phyloP scores from a whole-genome alignment of 35 echinoderm and acorn worm species.

The Lytechinus variegatus region DNA sequence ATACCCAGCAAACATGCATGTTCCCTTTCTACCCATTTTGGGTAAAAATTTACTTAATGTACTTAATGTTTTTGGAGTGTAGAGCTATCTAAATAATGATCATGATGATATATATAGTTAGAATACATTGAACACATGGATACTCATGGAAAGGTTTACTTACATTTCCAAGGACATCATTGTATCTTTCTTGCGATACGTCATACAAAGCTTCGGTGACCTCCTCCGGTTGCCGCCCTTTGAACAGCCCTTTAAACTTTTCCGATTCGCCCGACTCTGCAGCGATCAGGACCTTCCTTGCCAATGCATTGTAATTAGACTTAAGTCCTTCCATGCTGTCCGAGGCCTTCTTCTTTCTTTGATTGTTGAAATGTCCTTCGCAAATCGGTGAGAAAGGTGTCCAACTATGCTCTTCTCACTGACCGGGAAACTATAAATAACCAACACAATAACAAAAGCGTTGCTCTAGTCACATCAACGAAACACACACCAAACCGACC shows the following conservation, averaged over 20 bases:
- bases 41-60: no score
- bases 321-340: not conserved
- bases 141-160: not conserved
- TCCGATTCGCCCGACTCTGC: conserved; percentile 22
- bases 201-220: conserved; percentile 15
- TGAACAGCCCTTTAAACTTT: conserved; percentile 19
- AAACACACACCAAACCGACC: no score
- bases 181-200: conserved; percentile 15
- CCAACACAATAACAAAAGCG: no score
- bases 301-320: not conserved
- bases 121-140: no score
- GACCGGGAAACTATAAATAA: not conserved
- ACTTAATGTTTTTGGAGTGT: no score
- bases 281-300: conserved; percentile 22
- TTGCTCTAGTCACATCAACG: no score
- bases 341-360: not conserved
- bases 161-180: conserved; percentile 38
- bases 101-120: no score
- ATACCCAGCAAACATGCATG: no score
- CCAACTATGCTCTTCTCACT: not conserved
- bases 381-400: not conserved
- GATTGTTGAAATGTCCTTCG: not conserved
- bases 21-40: no score
- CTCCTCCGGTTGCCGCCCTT: conserved; percentile 23
- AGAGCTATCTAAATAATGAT: no score